Percentiles rank a stretch among this genome's conserved stretches.
phyloP scores from a whole-genome alignment of 2,113 vertebrate genomes.

The Nothobranchius kuhntae region DNA sequence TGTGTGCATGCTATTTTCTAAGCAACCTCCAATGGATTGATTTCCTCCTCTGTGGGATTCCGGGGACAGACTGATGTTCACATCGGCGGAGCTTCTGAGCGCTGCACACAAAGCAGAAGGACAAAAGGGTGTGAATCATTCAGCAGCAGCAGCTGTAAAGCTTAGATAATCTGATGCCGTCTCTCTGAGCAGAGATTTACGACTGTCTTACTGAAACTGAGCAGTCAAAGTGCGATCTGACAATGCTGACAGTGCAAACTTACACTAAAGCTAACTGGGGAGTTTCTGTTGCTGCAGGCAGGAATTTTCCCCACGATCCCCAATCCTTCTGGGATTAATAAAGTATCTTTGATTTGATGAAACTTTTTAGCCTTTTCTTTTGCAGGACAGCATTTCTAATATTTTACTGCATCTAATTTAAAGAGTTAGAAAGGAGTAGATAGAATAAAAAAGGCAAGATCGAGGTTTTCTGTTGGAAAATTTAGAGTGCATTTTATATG shows the following conservation, averaged over 20 bases:
- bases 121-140: slow-evolving; percentile 52
- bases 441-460: too few species aligned
- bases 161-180: slow-evolving; percentile 45
- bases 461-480: too few species aligned
- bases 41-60: slow-evolving; percentile 42
- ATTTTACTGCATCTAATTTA: too few species aligned
- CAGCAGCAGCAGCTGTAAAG: slow-evolving; percentile 42
- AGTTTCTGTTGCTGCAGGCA: not conserved
- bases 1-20: slow-evolving; percentile 6
- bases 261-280: not conserved
- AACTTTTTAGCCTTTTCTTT: too few species aligned
- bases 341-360: too few species aligned
- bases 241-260: not conserved
- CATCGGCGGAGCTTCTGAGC: slow-evolving; percentile 37
- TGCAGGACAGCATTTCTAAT: too few species aligned
- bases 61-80: slow-evolving; percentile 48
- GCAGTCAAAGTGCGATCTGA: not conserved
- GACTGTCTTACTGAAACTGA: not conserved
- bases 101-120: slow-evolving; percentile 41
- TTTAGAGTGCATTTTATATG: too few species aligned
- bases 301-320: not conserved
- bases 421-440: too few species aligned
- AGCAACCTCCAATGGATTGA: slow-evolving; percentile 49
- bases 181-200: slow-evolving; percentile 16
- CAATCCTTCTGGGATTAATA: too few species aligned